These are phyloP conservation scores for Montipora sp. DNA, from an alignment of 64 coral and sea anemone species.

Conservation along the genomic window DNA sequence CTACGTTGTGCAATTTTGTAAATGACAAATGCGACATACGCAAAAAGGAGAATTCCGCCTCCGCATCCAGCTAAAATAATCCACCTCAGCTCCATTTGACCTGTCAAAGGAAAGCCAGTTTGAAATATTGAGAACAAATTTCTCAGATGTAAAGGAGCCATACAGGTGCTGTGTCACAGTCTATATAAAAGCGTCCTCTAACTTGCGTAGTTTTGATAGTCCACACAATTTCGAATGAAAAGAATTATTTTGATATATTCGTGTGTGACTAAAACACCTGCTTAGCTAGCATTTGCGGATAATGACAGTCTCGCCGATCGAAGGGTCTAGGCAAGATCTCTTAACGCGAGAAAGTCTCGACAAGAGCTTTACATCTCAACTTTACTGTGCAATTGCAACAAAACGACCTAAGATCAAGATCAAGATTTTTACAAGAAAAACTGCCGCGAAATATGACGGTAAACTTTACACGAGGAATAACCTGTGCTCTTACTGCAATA, in stretches of 20 bases:
- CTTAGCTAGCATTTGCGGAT: neutral
- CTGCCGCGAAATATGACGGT: neutral
- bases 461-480: neutral
- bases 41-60: constrained; percentile 21
- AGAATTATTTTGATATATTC: neutral
- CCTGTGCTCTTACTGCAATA: neutral
- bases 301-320: neutral
- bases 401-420: too few relatives aligned
- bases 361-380: neutral
- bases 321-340: neutral
- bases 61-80: constrained; percentile 45
- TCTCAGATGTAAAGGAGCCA: too few relatives aligned
- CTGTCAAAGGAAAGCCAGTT: neutral
- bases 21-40: constrained; percentile 23
- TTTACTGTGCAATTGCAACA: neutral
- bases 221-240: too few relatives aligned
- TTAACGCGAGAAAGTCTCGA: neutral
- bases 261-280: neutral
- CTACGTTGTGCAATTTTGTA: constrained; percentile 19
- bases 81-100: constrained; percentile 41
- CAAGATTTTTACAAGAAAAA: neutral
- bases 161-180: too few relatives aligned
- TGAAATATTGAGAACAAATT: neutral
- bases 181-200: neutral
- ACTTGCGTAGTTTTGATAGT: neutral